Percentiles rank a stretch among this genome's conserved stretches.
Evolutionary conservation across 2,797 vertebrate species (phyloP).

Genomic region (Coranthus polyacanthus): DNA sequence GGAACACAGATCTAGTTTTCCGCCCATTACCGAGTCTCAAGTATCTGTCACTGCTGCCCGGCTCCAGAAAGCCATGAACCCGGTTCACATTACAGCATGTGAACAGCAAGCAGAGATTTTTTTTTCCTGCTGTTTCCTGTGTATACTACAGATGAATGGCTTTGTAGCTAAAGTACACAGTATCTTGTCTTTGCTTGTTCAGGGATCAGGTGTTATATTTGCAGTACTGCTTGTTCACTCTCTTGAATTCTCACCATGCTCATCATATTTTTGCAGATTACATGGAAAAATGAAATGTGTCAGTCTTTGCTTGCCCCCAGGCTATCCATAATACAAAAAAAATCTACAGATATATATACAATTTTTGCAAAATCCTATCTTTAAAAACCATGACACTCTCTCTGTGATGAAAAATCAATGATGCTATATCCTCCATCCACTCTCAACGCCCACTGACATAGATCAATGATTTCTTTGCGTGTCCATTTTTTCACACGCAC

Average conservation of each 20-base stretch:
- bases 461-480: constrained; percentile 53
- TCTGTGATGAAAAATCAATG: constrained; percentile 9
- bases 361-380: no score
- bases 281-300: constrained; percentile 27
- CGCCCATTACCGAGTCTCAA: constrained; percentile 34
- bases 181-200: constrained; percentile 38
- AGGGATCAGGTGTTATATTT: constrained; percentile 39
- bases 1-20: constrained; percentile 52
- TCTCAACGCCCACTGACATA: constrained; percentile 7
- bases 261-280: constrained; percentile 22
- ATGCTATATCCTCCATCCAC: constrained; percentile 4
- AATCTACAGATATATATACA: not conserved
- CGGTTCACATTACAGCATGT: constrained; percentile 48
- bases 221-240: constrained; percentile 9
- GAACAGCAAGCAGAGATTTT: constrained; percentile 31
- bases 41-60: constrained; percentile 23
- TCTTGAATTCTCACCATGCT: constrained; percentile 10
- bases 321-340: not conserved
- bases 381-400: not conserved
- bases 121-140: not conserved
- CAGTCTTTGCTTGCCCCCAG: not conserved
- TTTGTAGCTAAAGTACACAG: constrained; percentile 21
- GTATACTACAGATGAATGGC: constrained; percentile 20
- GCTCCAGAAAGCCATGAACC: constrained; percentile 39
- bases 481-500: constrained; percentile 42